These are phyloP conservation scores for Rhaphigaster nebulosa DNA, from an alignment of 2,888 invertebrate genomes.

Conservation along the genomic window DNA sequence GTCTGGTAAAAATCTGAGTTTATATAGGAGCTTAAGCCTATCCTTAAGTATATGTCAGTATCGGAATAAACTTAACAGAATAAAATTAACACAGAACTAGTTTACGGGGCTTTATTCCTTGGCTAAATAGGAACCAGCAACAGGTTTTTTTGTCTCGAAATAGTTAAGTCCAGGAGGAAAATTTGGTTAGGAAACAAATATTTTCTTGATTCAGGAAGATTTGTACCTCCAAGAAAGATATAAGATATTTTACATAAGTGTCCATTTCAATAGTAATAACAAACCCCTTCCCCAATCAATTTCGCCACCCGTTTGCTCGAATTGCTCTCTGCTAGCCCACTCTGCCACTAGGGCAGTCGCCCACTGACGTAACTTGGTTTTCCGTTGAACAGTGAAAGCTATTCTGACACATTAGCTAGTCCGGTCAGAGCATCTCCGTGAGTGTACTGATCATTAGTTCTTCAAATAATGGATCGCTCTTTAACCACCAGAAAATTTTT, in stretches of 20 bases:
- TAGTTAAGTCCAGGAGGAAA: no score
- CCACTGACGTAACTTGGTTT: constrained; percentile 7
- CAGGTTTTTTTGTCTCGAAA: no score
- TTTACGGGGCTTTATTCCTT: no score
- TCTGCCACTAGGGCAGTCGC: background rate
- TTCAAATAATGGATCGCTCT: background rate
- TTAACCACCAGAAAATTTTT: background rate
- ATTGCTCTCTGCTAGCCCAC: background rate
- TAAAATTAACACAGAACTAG: no score
- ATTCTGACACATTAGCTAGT: background rate
- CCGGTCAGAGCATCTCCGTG: constrained; percentile 43
- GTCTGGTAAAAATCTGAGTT: no score
- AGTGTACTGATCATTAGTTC: background rate
- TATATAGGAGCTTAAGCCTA: no score
- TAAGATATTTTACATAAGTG: background rate
- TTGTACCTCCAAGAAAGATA: no score
- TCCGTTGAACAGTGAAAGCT: constrained; percentile 33
- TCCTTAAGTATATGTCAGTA: no score
- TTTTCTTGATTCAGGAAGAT: no score
- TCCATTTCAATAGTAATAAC: background rate
- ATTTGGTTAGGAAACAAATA: no score
- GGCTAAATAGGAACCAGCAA: no score
- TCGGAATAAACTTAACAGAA: no score
- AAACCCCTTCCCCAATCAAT: background rate
- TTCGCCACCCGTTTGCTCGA: background rate